Evolutionary conservation across 2,888 invertebrate species (phyloP), one percentile per base, ranked within the genome.

Genomic region (Ormia ochracea): DNA sequence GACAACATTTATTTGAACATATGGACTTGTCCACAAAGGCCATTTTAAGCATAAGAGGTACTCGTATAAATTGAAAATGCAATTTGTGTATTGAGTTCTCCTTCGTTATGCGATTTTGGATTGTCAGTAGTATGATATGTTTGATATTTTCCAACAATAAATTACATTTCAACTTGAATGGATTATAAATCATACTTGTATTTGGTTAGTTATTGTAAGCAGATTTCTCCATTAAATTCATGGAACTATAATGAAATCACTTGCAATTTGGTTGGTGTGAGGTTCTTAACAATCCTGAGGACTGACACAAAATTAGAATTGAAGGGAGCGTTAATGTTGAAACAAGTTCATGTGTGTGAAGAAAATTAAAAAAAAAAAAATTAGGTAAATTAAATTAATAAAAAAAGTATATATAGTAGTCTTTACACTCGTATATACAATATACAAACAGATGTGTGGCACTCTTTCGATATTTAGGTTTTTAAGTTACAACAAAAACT

Each of bases 141-240:
- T 63, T 61, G 61, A 73, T 50, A 73, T 73, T 56, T 68, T 61
- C 43, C 48, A 23, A 59, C 41, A 69, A 69, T 69, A 76, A 63
- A 72, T 72, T 43, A 52, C 33, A 19, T 36, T 61, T 31, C 6
- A 52, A 52, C 14, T 45, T n/a, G n/a, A 68, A 31, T 43, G 17
- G 9, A 21, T 17, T 7, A 33, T 33, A 54, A 50, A 28, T 50
- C 28, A 50, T 43, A 19, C 2, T 43, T 19, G 9, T 43, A 2
- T 43, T n/a, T 7, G 10, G 31, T 9, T n/a, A 38, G n/a, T 38
- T 14, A 38, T 43, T 43, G 4, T 36, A 36, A 36, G n/a, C 10
- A 36, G 4, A 36, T 4, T 36, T 28, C 4, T 4, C 28, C 6
- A 28, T 3, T 38, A 14, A 14, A 14, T 38, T 5, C 38, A 38